Conservation (phyloP, 2,888 invertebrate species). For the Zygogramma bicolorata region DNA sequence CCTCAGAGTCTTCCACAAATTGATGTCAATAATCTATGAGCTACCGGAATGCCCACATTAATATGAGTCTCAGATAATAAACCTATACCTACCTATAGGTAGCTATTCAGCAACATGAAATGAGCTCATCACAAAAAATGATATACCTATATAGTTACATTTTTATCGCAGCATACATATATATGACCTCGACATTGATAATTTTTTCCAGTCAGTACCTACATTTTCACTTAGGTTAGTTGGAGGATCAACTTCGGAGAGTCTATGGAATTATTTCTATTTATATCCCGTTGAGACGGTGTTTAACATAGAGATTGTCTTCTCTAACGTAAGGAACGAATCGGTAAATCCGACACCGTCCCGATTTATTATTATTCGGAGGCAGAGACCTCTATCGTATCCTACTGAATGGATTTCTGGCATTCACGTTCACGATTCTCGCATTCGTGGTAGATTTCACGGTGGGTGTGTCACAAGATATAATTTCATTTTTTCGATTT, state of each 20-base stretch:
- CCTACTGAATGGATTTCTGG: constrained; percentile 58
- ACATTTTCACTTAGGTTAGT: no score
- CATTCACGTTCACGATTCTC: constrained; percentile 73
- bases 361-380: not conserved
- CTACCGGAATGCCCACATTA: no score
- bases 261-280: not conserved
- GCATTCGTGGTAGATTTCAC: constrained; percentile 28
- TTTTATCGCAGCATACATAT: not conserved
- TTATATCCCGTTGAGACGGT: no score
- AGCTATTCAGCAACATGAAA: no score
- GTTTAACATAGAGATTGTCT: not conserved
- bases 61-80: no score
- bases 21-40: no score
- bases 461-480: constrained; percentile 37
- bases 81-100: not conserved
- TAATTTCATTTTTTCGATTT: not conserved
- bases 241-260: no score
- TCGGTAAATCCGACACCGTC: not conserved
- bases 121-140: no score
- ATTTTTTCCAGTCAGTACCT: constrained; percentile 15
- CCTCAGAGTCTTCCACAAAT: no score
- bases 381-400: not conserved
- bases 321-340: not conserved
- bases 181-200: constrained; percentile 21
- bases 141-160: no score